Evolutionary conservation across 2,888 invertebrate species (phyloP).

Genomic region (Agelastica alni): DNA sequence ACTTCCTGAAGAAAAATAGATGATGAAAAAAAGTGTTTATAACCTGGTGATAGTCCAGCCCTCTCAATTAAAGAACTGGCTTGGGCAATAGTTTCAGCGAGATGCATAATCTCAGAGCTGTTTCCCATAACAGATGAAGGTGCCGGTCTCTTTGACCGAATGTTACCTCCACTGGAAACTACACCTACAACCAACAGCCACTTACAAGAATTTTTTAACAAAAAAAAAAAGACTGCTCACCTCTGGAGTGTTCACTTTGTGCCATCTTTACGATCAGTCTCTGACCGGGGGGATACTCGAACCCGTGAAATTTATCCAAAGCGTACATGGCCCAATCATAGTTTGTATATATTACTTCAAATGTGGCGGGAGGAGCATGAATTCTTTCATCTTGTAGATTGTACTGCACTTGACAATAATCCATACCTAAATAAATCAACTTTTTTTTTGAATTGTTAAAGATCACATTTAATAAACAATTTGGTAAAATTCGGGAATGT

Average conservation of each 20-base stretch:
- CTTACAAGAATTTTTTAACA: too few species aligned
- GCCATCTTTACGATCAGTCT: constrained; percentile 77
- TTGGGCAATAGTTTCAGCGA: constrained; percentile 77
- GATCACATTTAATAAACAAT: too few species aligned
- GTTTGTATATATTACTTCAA: constrained; percentile 72
- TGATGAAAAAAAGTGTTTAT: too few species aligned
- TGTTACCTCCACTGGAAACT: constrained; percentile 12
- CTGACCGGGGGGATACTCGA: constrained; percentile 90
- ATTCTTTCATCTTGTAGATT: constrained; percentile 60
- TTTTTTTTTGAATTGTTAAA: too few species aligned
- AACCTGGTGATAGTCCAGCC: constrained; percentile 57
- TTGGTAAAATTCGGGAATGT: too few species aligned
- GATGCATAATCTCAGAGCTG: constrained; percentile 65
- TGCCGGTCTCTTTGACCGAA: constrained; percentile 8
- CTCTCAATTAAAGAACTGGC: constrained; percentile 75
- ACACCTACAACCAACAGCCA: not conserved
- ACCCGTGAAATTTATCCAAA: constrained; percentile 83
- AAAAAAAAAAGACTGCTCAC: too few species aligned
- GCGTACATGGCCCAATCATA: constrained; percentile 76
- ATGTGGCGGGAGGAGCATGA: constrained; percentile 60
- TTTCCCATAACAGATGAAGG: constrained; percentile 28
- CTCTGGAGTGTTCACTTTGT: constrained; percentile 41
- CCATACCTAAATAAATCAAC: constrained; percentile 54
- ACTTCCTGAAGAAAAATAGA: too few species aligned
- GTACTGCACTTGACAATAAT: constrained; percentile 63